Percentiles rank a stretch among this genome's conserved stretches.
These are phyloP conservation scores for Shargacucullia verbasci DNA, from an alignment of 2,888 invertebrate species.

Conservation along the genomic window DNA sequence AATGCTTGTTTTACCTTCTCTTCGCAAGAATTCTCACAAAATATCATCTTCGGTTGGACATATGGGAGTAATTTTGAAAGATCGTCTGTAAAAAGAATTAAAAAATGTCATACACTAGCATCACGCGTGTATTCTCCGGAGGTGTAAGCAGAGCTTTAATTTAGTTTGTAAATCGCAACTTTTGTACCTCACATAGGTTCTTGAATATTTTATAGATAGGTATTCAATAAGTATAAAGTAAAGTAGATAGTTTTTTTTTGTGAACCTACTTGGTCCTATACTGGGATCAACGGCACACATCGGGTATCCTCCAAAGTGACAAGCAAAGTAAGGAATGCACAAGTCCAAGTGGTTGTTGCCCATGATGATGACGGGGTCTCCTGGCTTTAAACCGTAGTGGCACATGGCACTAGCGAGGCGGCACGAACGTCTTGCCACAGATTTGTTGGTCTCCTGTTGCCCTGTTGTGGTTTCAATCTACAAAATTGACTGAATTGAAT, in stretches of 20 bases:
- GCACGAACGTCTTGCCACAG: slow-evolving; percentile 62
- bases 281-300: slow-evolving; percentile 65
- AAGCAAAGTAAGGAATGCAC: slow-evolving; percentile 67
- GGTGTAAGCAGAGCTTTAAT: too few relatives aligned
- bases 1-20: slow-evolving; percentile 60
- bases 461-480: slow-evolving; percentile 67
- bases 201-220: too few relatives aligned
- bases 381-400: slow-evolving; percentile 62
- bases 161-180: not conserved
- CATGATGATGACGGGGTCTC: slow-evolving; percentile 66
- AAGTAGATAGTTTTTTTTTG: too few relatives aligned
- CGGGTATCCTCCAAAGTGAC: slow-evolving; percentile 64
- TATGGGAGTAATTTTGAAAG: slow-evolving; percentile 51
- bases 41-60: slow-evolving; percentile 65
- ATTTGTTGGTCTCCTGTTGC: slow-evolving; percentile 62
- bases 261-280: slow-evolving; percentile 54
- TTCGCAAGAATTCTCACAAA: slow-evolving; percentile 62
- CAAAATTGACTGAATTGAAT: not conserved
- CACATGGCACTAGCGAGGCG: slow-evolving; percentile 67
- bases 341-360: slow-evolving; percentile 68
- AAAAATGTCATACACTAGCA: slow-evolving; percentile 20
- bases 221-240: too few relatives aligned
- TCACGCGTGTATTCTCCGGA: not conserved
- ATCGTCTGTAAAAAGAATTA: slow-evolving; percentile 50
- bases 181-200: too few relatives aligned